phyloP scores from a whole-genome alignment of 2,797 vertebrate genomes.

The Paramormyrops hopkinsi region DNA sequence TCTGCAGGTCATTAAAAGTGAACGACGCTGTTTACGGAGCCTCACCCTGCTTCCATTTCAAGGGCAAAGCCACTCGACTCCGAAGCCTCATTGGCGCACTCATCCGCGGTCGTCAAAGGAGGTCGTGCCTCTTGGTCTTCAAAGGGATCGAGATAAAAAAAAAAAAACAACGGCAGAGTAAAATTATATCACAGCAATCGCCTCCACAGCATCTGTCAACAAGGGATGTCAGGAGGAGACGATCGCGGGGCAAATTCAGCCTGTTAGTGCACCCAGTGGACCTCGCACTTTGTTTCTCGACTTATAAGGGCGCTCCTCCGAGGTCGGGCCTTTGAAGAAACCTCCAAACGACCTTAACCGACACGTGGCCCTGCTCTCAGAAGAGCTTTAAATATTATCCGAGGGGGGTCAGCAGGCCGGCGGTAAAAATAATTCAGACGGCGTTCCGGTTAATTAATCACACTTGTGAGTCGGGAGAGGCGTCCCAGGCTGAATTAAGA shows the following conservation, averaged over 20 bases:
- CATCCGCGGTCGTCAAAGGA: not conserved
- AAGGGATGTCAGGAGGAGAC: not conserved
- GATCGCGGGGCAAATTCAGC: not conserved
- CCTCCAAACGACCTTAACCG: not conserved
- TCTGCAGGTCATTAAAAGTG: not conserved
- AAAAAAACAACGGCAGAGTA: not conserved
- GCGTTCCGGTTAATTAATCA: conserved; percentile 17
- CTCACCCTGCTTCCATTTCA: not conserved
- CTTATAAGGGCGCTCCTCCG: not conserved
- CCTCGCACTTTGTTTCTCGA: not conserved
- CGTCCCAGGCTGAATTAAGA: not conserved
- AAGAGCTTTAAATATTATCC: conserved; percentile 15
- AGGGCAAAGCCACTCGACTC: not conserved
- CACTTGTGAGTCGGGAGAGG: conserved; percentile 7
- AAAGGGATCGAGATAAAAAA: not conserved
- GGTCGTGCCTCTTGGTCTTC: not conserved
- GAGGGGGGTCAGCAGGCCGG: conserved; percentile 7
- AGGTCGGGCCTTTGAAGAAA: conserved; percentile 17
- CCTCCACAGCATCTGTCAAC: not conserved
- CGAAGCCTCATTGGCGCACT: not conserved
- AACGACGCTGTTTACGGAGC: not conserved
- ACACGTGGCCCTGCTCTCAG: not conserved
- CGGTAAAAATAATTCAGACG: conserved; percentile 9
- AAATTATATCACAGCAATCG: not conserved
- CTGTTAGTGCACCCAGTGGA: not conserved